Percentiles rank a stretch among this genome's conserved stretches.
Evolutionary conservation across 2,113 vertebrate species (phyloP).

Genomic region (Sinocyclocheilus anophthalmus): DNA sequence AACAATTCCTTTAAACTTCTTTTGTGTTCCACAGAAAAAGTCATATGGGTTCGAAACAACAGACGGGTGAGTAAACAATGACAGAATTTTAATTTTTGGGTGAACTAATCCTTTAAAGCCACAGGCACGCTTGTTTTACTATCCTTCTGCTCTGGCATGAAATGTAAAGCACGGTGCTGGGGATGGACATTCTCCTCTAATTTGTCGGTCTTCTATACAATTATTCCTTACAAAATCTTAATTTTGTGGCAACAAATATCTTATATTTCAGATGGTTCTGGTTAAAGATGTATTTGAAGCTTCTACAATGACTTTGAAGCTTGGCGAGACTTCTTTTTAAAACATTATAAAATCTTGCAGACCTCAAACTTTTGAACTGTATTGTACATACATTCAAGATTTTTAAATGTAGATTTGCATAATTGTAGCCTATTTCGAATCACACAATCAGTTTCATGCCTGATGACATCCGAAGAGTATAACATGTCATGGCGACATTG

Average conservation of each 20-base stretch:
- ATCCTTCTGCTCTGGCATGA: not conserved
- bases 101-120: conserved; percentile 21
- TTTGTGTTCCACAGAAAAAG: not conserved
- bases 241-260: not conserved
- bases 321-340: no score
- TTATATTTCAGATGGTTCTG: not conserved
- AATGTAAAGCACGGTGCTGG: conserved; percentile 1
- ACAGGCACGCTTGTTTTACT: not conserved
- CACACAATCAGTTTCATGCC: not conserved
- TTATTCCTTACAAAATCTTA: not conserved
- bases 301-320: not conserved
- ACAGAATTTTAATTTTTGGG: not conserved
- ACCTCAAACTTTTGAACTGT: no score
- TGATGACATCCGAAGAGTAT: not conserved
- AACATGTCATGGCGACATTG: not conserved
- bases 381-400: not conserved
- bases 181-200: not conserved
- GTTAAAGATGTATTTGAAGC: not conserved
- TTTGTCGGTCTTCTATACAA: not conserved
- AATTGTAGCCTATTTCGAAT: not conserved
- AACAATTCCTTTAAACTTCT: not conserved
- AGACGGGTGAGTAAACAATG: not conserved
- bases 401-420: not conserved
- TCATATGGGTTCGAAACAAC: not conserved
- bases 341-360: no score